Evolutionary conservation across 2,797 vertebrate species (phyloP).

Genomic region (Girardinus metallicus): DNA sequence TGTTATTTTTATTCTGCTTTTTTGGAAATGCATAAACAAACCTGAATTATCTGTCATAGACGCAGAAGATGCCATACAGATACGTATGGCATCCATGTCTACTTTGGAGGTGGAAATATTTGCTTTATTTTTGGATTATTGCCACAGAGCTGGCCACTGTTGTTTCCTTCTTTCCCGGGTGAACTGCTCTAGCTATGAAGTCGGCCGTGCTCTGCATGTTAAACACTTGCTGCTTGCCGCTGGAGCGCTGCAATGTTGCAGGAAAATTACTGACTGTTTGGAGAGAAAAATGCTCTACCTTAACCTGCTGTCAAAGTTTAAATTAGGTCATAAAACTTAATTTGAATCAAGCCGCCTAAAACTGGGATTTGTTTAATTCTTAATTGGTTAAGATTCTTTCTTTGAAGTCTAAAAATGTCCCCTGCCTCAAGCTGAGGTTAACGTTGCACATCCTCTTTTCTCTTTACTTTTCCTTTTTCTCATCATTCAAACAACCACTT

Average conservation of each 20-base stretch:
- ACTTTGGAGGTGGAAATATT: conserved; percentile 34
- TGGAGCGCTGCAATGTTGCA: conserved; percentile 25
- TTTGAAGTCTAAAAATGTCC: conserved; percentile 31
- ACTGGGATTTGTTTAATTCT: not conserved
- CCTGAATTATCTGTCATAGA: not conserved
- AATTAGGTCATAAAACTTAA: not conserved
- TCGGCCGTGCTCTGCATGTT: conserved; percentile 44
- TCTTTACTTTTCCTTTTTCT: conserved; percentile 6
- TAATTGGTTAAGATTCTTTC: conserved; percentile 6
- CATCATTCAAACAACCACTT: conserved; percentile 9
- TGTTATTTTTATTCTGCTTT: not conserved
- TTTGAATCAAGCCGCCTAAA: not conserved
- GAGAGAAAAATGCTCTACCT: not conserved
- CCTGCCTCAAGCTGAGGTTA: not conserved
- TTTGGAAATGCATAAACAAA: not conserved
- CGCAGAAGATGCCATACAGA: conserved; percentile 13
- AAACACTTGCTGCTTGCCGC: conserved; percentile 40
- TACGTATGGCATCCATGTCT: not conserved
- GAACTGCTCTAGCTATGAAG: conserved; percentile 61
- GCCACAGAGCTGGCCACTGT: conserved; percentile 48
- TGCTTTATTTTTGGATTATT: conserved; percentile 48
- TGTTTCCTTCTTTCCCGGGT: conserved; percentile 55
- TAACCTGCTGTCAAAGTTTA: not conserved
- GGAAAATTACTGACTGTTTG: conserved; percentile 40
- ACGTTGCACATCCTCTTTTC: not conserved